These are phyloP conservation scores for Augochlorella aurata DNA, from an alignment of 2,888 invertebrate genomes.

Conservation along the genomic window DNA sequence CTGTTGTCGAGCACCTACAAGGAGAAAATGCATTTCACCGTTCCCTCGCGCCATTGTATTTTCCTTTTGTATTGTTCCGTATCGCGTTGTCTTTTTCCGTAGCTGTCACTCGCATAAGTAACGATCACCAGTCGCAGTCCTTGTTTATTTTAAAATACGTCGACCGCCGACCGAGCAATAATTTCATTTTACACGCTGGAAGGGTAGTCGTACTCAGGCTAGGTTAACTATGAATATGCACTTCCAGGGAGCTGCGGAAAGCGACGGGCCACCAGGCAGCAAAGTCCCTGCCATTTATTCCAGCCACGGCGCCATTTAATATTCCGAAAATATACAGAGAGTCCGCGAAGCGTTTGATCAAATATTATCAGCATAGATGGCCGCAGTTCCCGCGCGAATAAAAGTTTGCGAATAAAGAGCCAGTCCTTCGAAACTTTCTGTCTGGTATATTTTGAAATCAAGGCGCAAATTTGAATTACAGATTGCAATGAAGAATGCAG, in stretches of 20 bases:
- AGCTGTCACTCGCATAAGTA: constrained; percentile 17
- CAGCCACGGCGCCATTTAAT: neutral
- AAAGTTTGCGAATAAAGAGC: neutral
- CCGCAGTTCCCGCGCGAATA: neutral
- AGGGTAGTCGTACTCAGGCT: neutral
- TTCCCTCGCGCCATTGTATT: constrained; percentile 42
- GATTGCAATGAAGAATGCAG: neutral
- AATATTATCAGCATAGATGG: constrained; percentile 10
- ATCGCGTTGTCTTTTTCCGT: neutral
- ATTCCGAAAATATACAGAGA: neutral
- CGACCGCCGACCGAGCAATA: neutral
- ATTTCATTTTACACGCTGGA: constrained; percentile 13
- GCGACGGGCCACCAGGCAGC: neutral
- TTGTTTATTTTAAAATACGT: constrained; percentile 29
- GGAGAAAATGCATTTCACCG: constrained; percentile 52
- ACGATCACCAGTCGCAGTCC: constrained; percentile 40
- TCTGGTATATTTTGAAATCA: neutral
- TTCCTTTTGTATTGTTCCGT: constrained; percentile 49
- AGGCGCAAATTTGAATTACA: neutral
- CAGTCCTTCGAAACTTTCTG: neutral
- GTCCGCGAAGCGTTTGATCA: neutral
- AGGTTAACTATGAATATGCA: constrained; percentile 33
- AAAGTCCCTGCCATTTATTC: neutral
- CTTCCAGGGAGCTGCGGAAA: constrained; percentile 4
- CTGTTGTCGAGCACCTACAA: constrained; percentile 43